These are phyloP conservation scores for Dynastes hyllus DNA, from an alignment of 2,888 invertebrate genomes.

Conservation along the genomic window DNA sequence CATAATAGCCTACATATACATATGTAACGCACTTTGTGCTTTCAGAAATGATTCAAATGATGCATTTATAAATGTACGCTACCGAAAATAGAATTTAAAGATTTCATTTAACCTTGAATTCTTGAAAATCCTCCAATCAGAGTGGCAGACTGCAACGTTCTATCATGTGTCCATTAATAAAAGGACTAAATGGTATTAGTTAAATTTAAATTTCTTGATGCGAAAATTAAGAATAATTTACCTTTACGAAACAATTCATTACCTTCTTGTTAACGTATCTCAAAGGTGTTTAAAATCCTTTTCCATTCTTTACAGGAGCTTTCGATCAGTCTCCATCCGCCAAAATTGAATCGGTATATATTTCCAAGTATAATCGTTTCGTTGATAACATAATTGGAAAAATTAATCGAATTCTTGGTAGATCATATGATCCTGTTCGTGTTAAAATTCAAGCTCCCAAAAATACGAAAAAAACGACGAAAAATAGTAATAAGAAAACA, in stretches of 20 bases:
- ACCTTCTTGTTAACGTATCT: neutral
- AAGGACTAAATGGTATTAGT: constrained; percentile 3
- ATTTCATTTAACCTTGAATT: constrained; percentile 41
- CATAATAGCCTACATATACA: neutral
- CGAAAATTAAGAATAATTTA: neutral
- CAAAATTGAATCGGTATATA: constrained; percentile 80
- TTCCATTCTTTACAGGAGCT: constrained; percentile 47
- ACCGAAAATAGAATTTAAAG: constrained; percentile 44
- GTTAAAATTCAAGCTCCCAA: constrained; percentile 79
- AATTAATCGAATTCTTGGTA: constrained; percentile 86
- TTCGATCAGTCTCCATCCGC: constrained; percentile 55
- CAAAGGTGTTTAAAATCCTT: neutral
- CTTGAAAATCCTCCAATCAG: constrained; percentile 25
- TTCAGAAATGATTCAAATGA: constrained; percentile 46
- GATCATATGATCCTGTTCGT: constrained; percentile 89
- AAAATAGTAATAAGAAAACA: constrained; percentile 69
- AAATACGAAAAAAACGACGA: constrained; percentile 73
- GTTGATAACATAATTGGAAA: constrained; percentile 87
- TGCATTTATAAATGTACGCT: constrained; percentile 34
- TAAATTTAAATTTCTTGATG: neutral
- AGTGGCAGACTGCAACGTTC: neutral
- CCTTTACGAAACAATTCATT: neutral
- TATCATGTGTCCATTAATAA: constrained; percentile 16
- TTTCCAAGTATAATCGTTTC: constrained; percentile 88
- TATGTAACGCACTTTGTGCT: constrained; percentile 25